Conservation (phyloP, 2,797 vertebrate genomes). For the Galaxias olidus region DNA sequence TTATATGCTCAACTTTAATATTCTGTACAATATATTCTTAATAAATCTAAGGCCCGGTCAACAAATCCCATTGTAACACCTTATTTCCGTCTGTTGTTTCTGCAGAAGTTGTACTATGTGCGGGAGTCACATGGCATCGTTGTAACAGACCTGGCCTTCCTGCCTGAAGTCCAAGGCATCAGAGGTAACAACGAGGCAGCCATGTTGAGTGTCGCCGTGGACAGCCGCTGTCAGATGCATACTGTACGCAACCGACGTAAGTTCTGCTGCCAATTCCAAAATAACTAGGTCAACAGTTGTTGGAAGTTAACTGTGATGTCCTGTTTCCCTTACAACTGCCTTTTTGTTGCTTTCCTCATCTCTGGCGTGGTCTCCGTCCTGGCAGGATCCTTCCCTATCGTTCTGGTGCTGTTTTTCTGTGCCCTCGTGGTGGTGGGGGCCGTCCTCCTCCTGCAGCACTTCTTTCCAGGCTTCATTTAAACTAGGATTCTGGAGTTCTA, state of each 20-base stretch:
- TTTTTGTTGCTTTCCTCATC: background rate
- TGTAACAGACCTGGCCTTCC: conserved; percentile 90
- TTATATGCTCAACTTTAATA: no score
- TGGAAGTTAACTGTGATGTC: background rate
- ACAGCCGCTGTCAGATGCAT: conserved; percentile 94
- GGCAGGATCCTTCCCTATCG: conserved; percentile 84
- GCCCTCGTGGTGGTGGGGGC: conserved; percentile 78
- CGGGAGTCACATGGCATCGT: conserved; percentile 92
- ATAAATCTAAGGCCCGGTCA: no score
- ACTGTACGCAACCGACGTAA: conserved; percentile 81
- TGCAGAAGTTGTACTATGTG: conserved; percentile 89
- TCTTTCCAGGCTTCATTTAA: conserved; percentile 82
- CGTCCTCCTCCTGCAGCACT: conserved; percentile 83
- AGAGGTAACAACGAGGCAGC: conserved; percentile 84
- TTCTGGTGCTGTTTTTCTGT: conserved; percentile 86
- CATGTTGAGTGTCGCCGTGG: conserved; percentile 91
- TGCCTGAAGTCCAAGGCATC: conserved; percentile 80
- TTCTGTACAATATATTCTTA: no score
- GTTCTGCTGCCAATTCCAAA: conserved; percentile 47
- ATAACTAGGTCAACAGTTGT: background rate
- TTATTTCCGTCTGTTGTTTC: conserved; percentile 18
- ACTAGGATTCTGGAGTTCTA: background rate
- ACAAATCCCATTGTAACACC: background rate
- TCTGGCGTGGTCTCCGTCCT: background rate
- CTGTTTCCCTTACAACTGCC: background rate